Conservation (phyloP, 2,888 invertebrate species). For the Sialis fuliginosa region DNA sequence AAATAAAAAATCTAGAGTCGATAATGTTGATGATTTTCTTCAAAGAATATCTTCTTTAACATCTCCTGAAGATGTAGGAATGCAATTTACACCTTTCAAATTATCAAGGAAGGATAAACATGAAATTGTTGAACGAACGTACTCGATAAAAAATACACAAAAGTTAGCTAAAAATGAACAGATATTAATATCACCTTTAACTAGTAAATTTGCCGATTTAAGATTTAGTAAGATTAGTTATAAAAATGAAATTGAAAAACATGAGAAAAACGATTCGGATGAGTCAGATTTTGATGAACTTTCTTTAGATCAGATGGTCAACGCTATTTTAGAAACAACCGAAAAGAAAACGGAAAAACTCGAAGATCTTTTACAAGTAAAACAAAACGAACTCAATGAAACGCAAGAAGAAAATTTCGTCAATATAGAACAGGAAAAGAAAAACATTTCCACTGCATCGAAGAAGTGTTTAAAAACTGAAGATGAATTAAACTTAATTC, state of each 20-base stretch:
- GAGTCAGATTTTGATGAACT: constrained; percentile 33
- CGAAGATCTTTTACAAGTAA: constrained; percentile 10
- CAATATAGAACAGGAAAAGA: constrained; percentile 15
- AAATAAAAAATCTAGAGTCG: constrained; percentile 22
- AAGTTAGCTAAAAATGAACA: background rate
- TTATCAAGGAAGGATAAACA: background rate
- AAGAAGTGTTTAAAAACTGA: constrained; percentile 27
- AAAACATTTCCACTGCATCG: constrained; percentile 27
- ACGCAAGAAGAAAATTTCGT: constrained; percentile 18
- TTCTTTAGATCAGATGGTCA: constrained; percentile 40
- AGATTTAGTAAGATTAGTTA: constrained; percentile 33
- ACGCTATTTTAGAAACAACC: constrained; percentile 40
- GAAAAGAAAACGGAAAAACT: constrained; percentile 19
- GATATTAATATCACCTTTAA: constrained; percentile 36
- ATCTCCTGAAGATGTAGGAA: constrained; percentile 16
- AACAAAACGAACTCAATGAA: constrained; percentile 17
- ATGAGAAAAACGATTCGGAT: constrained; percentile 23
- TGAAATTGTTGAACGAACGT: background rate
- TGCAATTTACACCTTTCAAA: constrained; percentile 12
- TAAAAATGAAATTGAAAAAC: constrained; percentile 19
- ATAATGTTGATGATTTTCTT: constrained; percentile 21
- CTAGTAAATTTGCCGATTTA: constrained; percentile 36
- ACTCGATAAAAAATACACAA: background rate
- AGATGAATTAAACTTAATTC: constrained; percentile 14
- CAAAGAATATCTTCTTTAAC: constrained; percentile 19